These are phyloP conservation scores for Boloria selene DNA, from an alignment of 2,888 invertebrate species.

Conservation along the genomic window DNA sequence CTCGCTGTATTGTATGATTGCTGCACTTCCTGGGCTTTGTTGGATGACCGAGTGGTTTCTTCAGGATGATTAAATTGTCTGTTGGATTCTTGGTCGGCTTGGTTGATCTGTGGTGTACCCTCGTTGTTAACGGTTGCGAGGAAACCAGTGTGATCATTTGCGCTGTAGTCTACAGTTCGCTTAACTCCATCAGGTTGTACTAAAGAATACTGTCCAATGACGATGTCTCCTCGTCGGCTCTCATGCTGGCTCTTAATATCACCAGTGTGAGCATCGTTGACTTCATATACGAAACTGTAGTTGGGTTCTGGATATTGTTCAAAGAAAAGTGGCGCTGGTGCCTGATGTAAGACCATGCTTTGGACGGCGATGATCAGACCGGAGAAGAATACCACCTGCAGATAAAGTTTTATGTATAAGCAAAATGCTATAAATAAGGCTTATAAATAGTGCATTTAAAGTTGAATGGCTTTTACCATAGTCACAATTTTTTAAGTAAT, in stretches of 20 bases:
- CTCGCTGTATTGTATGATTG: constrained; percentile 34
- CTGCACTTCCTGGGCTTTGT: constrained; percentile 42
- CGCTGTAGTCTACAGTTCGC: constrained; percentile 80
- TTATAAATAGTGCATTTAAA: too few relatives aligned
- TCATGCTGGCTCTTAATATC: constrained; percentile 81
- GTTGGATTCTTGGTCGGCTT: constrained; percentile 34
- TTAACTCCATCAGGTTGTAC: constrained; percentile 79
- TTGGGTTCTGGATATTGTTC: constrained; percentile 44
- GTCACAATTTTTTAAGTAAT: too few relatives aligned
- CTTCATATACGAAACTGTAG: constrained; percentile 81
- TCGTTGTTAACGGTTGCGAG: constrained; percentile 78
- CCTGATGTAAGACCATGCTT: constrained; percentile 64
- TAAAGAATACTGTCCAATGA: constrained; percentile 80
- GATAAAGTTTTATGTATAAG: not conserved
- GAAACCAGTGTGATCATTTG: constrained; percentile 79
- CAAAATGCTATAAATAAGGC: too few relatives aligned
- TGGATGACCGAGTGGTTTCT: constrained; percentile 41
- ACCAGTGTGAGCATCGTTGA: constrained; percentile 78
- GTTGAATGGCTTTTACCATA: too few relatives aligned
- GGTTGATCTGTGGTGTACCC: constrained; percentile 44
- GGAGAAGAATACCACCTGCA: constrained; percentile 43
- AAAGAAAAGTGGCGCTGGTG: constrained; percentile 44
- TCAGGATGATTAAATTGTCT: constrained; percentile 39
- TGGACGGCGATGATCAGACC: constrained; percentile 60
- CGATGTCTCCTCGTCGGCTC: constrained; percentile 73